These are phyloP conservation scores for Trichosurus vulpecula DNA, from an alignment of 2,797 vertebrate genomes.

Conservation along the genomic window DNA sequence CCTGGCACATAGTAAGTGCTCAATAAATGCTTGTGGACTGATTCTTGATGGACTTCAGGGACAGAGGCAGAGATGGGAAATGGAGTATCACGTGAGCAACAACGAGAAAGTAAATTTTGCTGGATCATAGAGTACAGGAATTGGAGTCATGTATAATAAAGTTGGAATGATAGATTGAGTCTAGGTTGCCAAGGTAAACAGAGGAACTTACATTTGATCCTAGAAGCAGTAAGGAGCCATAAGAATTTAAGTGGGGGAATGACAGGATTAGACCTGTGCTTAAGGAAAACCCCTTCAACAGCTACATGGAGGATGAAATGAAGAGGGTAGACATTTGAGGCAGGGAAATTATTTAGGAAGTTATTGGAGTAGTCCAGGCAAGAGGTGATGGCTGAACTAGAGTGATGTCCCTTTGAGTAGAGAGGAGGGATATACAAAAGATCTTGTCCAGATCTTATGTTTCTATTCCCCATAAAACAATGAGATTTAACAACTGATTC, in stretches of 20 bases:
- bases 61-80: background rate
- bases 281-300: background rate
- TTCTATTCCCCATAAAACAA: background rate
- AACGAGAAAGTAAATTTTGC: background rate
- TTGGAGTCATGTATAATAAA: background rate
- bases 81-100: background rate
- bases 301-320: background rate
- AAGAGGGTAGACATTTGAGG: background rate
- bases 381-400: background rate
- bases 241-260: constrained; percentile 32
- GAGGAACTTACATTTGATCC: background rate
- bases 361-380: background rate
- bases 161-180: background rate
- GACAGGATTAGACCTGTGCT: constrained; percentile 25
- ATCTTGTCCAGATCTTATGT: background rate
- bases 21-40: background rate
- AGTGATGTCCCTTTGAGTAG: background rate
- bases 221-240: background rate
- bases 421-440: background rate
- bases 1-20: background rate
- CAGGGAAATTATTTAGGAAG: background rate
- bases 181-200: background rate
- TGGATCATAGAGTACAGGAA: background rate
- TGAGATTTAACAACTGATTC: background rate
- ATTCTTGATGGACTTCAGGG: background rate